Percentiles rank a stretch among this genome's conserved stretches.
phyloP scores from a whole-genome alignment of 2,888 invertebrate genomes.

The Ashinkailepas kermadecensis region DNA sequence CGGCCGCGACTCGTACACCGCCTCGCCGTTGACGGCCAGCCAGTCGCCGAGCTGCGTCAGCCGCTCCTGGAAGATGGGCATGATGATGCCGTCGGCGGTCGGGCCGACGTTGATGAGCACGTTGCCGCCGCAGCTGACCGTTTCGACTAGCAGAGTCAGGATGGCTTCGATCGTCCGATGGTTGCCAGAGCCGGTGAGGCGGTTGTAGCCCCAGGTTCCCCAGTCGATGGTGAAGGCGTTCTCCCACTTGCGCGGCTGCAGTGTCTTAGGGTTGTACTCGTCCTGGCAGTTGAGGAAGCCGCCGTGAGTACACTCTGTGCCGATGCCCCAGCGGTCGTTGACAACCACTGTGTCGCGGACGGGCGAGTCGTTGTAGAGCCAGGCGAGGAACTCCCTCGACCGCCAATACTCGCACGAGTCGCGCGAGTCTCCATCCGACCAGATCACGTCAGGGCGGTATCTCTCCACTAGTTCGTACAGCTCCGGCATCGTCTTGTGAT shows the following conservation, averaged over 20 bases:
- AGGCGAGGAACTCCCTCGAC: slow-evolving; percentile 73
- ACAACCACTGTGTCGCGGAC: slow-evolving; percentile 79
- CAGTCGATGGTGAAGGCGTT: slow-evolving; percentile 87
- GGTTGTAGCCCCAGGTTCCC: slow-evolving; percentile 73
- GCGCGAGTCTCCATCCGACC: slow-evolving; percentile 67
- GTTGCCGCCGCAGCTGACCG: slow-evolving; percentile 82
- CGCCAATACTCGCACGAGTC: slow-evolving; percentile 60
- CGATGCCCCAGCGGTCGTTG: slow-evolving; percentile 89
- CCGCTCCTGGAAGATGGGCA: slow-evolving; percentile 77
- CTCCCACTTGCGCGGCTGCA: slow-evolving; percentile 87
- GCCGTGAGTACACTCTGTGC: slow-evolving; percentile 73
- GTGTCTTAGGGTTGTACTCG: slow-evolving; percentile 58
- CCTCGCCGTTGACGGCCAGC: slow-evolving; percentile 74
- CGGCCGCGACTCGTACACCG: slow-evolving; percentile 39
- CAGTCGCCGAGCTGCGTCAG: slow-evolving; percentile 67
- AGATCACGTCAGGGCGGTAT: slow-evolving; percentile 62
- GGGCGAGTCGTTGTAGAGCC: slow-evolving; percentile 87
- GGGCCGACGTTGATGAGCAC: slow-evolving; percentile 78
- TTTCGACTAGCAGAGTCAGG: slow-evolving; percentile 59
- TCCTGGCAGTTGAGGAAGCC: slow-evolving; percentile 80
- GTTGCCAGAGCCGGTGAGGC: slow-evolving; percentile 42
- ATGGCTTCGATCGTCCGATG: slow-evolving; percentile 57
- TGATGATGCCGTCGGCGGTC: slow-evolving; percentile 75
- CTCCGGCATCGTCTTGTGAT: slow-evolving; percentile 60
- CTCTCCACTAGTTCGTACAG: slow-evolving; percentile 55